Base-by-base conservation (phyloP, 53 echinoderm and acorn worm species). In the Actinopyga echinites region DNA sequence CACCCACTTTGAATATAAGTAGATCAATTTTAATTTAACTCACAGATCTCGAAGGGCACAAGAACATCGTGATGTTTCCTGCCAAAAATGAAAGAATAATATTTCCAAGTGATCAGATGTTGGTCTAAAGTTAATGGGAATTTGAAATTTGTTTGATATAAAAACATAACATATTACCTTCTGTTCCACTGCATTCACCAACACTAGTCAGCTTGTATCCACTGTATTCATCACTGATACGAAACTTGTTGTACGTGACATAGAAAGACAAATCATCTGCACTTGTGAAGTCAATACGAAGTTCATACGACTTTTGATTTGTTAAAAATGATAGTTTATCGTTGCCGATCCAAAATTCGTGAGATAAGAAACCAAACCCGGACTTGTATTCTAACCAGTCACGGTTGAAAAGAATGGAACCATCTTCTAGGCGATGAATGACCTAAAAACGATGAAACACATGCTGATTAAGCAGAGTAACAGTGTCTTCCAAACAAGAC, bases 241-340 rank as follows among this genome's bases (percentile, higher is more conserved):
- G 30, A 34, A 68, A 68, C 17, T 68, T 38, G 68, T 68, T 22
- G 35, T 68, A 68, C 22, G 40, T 37, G 0, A 68, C 40, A 22
- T 38, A 37, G 21, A 36, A 38, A 30, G 68, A 68, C 68, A 19
- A 9, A 22, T 35, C 68, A 8, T 1, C 35, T 0, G 0, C 34
- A 68, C n/a, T 68, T n/a, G 34, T 21, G 34, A 68, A 1, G 8
- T 68, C 68, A 20, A 68, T 34, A 12, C 68, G 68, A 36, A 68
- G 68, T 68, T 68, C 35, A 68, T 37, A 68, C 0, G 34, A n/a
- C 7, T 68, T 68, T 13, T 68, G 68, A 34, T 68, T 68, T 10
- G 31, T 68, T 34, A 68, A 21, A 34, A 38, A 68, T 36, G 68
- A 34, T 36, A 68, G 15, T 68, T 68, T 68, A n/a, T 68, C 68